Evolutionary conservation across 2,888 invertebrate genomes (phyloP), one percentile per base, ranked within the genome.

Genomic region (Eupithecia pulchellata): DNA sequence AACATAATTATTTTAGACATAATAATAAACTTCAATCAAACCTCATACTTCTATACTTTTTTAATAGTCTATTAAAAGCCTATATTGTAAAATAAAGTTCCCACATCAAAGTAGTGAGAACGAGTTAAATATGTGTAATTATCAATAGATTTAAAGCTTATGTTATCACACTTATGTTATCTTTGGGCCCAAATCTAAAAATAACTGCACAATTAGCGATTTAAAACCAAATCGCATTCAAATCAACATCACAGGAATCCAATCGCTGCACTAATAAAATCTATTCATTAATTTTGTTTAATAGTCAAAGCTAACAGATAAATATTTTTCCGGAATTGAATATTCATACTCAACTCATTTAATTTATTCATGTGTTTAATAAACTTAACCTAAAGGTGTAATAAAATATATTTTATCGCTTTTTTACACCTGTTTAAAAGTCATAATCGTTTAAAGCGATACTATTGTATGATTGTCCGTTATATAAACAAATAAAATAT

Each of bases 341-440:
- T 78, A 78, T 78, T 78, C 77, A 78, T 75, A 67, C 47, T 57
- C 64, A 39, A 52, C 55, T 70, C 68, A 58, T 68, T 67, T 75
- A 72, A 77, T 75, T 66, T 78, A 78, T 78, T 78, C 78, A 78
- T 75, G 64, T 71, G 70, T 66, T 72, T 72, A 75, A 75, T 73
- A 75, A 76, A 73, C 68, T 72, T 73, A 72, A 76, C 72, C 34
- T 69, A 67, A 68, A 75, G 72, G 72, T 72, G 72, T 66, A 75
- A 73, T 77, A 75, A 78, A 77, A 77, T 27, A 74, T 67, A 68
- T 77, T 78, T 77, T 76, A 78, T 77, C 29, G 75, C 72, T 69
- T 71, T 78, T 78, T 77, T 75, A 78, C 78, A 78, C 78, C 77
- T 77, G 75, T 78, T 78, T 74, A 67, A 74, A 73, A 76, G 75